These are phyloP conservation scores for Benitochromis conjunctus DNA, from an alignment of 2,113 vertebrate species.

Conservation along the genomic window DNA sequence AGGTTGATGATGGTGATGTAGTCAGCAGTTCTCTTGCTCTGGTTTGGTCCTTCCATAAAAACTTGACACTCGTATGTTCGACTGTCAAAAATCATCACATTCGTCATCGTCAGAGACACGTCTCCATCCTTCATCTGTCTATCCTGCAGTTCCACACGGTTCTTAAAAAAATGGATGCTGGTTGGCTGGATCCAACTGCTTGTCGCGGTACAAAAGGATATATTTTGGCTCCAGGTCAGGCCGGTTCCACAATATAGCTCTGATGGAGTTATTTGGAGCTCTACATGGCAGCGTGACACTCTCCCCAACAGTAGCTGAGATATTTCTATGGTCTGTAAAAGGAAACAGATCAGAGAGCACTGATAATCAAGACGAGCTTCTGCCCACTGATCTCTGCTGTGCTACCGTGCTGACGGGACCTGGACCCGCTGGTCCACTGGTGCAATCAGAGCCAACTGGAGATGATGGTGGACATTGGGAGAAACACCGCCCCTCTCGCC, in stretches of 20 bases:
- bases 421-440: no score
- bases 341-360: background rate
- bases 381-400: no score
- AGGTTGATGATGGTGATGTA: background rate
- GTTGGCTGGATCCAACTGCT: background rate
- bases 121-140: background rate
- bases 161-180: background rate
- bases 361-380: no score
- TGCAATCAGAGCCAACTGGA: no score
- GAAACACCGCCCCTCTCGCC: no score
- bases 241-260: background rate
- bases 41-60: background rate
- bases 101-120: background rate
- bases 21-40: background rate
- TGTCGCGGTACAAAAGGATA: background rate
- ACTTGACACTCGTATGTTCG: background rate
- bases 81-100: background rate
- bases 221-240: background rate
- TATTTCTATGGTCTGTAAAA: background rate
- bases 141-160: background rate
- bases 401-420: no score
- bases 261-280: background rate
- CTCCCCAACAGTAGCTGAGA: background rate
- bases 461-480: no score
- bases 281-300: background rate